Evolutionary conservation across 2,888 invertebrate genomes (phyloP), one percentile per base, ranked within the genome.

Genomic region (Ophraella communa): DNA sequence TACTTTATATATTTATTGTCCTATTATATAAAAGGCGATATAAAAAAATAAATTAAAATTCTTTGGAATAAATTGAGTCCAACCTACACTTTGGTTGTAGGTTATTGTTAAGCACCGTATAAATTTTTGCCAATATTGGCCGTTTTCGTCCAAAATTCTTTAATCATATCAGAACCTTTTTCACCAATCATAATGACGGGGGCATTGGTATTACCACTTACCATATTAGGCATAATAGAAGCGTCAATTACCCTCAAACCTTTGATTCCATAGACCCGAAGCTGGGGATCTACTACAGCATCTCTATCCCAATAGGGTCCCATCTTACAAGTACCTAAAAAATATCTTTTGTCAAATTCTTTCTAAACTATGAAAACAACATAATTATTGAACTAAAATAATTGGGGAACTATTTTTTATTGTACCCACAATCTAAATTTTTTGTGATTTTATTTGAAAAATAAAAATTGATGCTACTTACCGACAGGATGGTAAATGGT

Each of bases 151-250:
- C 94, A 94, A 77, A 87, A 90, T 71, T 92, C 90, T 78, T 94
- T 94, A 53, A 95, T 91, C 87, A 95, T 86, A 77, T 95, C 94
- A 8, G 94, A 87, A 0, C 92, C 94, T 79, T 95, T 95, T 78
- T 95, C 95, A 0, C 90, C 95, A 51, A 95, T 91, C 95, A 95
- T 95, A 27, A 95, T 93, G 0, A 88, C 88, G 0, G 94, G 94
- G 0, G 93, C 94, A 75, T 94, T 94, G 0, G 94, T 94, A 71
- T 94, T 94, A 0, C 93, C 93, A 71, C 92, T 93, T 0, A 94
- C 92, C 68, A 93, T 82, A 70, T 88, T 92, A 0, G 94, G 94
- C 93, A 94, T 94, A 20, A 94, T 91, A 60, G 93, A 93, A 0
- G 93, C 94, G 76, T 94, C 94, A 65, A 93, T 89, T 0, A 94